Conservation (phyloP, 2,113 vertebrate genomes). For the Trogon melanurus region DNA sequence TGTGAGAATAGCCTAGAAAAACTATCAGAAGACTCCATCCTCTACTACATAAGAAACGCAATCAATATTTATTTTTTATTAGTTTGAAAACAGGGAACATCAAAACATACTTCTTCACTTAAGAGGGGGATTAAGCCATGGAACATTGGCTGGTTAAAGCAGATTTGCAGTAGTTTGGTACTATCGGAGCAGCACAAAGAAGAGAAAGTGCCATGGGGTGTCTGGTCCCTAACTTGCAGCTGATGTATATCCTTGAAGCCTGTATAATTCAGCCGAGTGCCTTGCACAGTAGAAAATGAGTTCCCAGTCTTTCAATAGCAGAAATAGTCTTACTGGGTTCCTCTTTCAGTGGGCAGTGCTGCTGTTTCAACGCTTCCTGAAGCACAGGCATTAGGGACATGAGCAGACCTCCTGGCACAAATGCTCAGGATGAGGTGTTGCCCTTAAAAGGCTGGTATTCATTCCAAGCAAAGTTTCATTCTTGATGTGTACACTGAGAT, state of each 20-base stretch:
- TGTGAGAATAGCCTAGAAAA: neutral
- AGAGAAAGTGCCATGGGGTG: neutral
- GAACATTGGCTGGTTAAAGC: neutral
- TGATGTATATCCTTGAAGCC: neutral
- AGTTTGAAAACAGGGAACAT: neutral
- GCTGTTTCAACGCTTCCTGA: neutral
- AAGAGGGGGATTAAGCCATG: neutral
- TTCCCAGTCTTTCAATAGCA: neutral
- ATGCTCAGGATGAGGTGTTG: neutral
- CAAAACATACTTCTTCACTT: neutral
- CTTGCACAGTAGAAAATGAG: neutral
- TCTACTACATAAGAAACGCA: neutral
- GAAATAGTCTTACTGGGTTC: neutral
- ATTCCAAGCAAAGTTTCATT: neutral
- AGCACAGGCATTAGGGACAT: neutral
- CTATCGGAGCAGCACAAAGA: neutral
- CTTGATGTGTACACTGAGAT: rapidly evolving
- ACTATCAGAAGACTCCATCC: neutral
- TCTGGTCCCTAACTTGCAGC: neutral
- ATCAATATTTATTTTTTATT: neutral
- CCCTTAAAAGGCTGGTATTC: neutral
- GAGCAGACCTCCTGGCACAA: neutral
- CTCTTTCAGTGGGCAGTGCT: neutral
- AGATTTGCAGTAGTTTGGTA: neutral
- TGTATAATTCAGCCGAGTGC: neutral